phyloP scores from a whole-genome alignment of 2,888 invertebrate genomes.

The Phortica magna region DNA sequence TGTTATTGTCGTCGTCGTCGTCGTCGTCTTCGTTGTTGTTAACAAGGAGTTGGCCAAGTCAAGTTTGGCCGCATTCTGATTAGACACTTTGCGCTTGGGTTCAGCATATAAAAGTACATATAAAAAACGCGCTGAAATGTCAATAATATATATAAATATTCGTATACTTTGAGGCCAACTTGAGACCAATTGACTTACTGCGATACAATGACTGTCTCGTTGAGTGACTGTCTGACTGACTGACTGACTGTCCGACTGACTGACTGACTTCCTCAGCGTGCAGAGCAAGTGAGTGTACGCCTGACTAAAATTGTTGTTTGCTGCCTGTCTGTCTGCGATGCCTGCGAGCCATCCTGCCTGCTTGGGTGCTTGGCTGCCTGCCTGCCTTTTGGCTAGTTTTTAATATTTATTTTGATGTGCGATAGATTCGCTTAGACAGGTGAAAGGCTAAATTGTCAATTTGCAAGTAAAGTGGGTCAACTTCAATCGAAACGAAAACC shows the following conservation, averaged over 20 bases:
- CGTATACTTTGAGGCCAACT: slow-evolving; percentile 25
- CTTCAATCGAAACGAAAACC: background rate
- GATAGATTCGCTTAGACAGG: slow-evolving; percentile 76
- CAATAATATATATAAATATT: slow-evolving; percentile 62
- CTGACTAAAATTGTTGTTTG: no score
- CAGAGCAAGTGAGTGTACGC: slow-evolving; percentile 41
- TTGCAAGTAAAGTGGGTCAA: slow-evolving; percentile 61
- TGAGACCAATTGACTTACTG: no score
- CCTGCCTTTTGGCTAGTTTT: slow-evolving; percentile 44
- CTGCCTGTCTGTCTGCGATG: slow-evolving; percentile 38
- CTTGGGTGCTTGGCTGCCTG: slow-evolving; percentile 43
- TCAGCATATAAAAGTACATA: slow-evolving; percentile 12
- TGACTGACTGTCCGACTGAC: slow-evolving; percentile 36
- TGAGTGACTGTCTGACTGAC: slow-evolving; percentile 57
- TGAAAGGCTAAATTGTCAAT: slow-evolving; percentile 77
- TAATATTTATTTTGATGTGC: slow-evolving; percentile 75
- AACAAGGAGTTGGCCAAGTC: slow-evolving; percentile 19
- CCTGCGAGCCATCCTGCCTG: slow-evolving; percentile 42
- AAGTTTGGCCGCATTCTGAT: background rate
- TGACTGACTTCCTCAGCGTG: slow-evolving; percentile 44
- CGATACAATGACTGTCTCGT: slow-evolving; percentile 56
- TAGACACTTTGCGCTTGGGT: background rate
- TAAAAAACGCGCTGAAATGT: slow-evolving; percentile 71
- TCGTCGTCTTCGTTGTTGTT: background rate
- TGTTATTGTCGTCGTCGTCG: no score